Conservation (phyloP, 1,140 invertebrate genomes). For the Globodera rostochiensis region DNA sequence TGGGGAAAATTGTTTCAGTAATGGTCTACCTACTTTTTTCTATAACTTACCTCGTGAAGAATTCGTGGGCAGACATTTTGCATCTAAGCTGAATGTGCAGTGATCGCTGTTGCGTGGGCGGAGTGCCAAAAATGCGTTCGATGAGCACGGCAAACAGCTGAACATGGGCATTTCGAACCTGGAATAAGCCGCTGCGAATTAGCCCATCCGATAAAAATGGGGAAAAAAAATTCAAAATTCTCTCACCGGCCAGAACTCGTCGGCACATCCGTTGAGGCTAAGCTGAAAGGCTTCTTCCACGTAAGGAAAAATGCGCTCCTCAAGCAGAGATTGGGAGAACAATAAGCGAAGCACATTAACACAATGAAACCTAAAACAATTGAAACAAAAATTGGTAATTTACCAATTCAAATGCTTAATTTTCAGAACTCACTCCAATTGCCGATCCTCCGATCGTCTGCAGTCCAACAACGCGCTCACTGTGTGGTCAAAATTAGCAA, state of each 20-base stretch:
- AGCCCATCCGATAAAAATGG: too few species aligned
- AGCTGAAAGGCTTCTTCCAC: conserved; percentile 46
- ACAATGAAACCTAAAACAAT: conserved; percentile 50
- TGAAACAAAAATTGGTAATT: not conserved
- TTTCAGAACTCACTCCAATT: conserved; percentile 43
- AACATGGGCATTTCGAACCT: conserved; percentile 53
- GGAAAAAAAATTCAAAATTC: not conserved
- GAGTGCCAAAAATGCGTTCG: conserved; percentile 53
- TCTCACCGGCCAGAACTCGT: conserved; percentile 47
- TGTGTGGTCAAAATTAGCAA: conserved; percentile 39
- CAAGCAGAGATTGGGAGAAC: conserved; percentile 36
- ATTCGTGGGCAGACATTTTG: conserved; percentile 49
- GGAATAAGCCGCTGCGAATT: conserved; percentile 27
- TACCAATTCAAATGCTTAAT: too few species aligned
- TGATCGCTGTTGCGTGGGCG: conserved; percentile 37
- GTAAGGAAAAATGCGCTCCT: conserved; percentile 32
- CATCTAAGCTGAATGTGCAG: conserved; percentile 41
- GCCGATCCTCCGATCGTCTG: conserved; percentile 22
- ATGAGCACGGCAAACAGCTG: conserved; percentile 56
- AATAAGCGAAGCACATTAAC: conserved; percentile 52
- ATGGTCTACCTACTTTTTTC: too few species aligned
- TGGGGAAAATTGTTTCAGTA: too few species aligned
- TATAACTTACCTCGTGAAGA: conserved; percentile 46
- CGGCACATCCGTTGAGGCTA: conserved; percentile 39
- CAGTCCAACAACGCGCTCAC: conserved; percentile 36